Percentiles rank a stretch among this genome's conserved stretches.
Evolutionary conservation across 2,113 vertebrate species (phyloP).

Genomic region (Dendrocopos noguchii): DNA sequence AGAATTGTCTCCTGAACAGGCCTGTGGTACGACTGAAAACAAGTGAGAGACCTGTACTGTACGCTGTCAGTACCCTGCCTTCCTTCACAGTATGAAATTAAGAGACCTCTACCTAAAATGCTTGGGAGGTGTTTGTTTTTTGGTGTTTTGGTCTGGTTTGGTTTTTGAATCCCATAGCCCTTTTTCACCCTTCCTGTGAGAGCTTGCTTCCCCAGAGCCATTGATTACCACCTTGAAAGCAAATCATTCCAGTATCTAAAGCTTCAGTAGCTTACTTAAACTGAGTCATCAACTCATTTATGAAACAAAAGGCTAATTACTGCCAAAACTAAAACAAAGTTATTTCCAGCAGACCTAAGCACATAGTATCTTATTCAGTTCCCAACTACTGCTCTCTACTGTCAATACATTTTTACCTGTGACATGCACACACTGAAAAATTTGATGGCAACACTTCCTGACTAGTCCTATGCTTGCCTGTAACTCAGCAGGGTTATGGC

Average conservation of each 20-base stretch:
- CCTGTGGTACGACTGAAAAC: background rate
- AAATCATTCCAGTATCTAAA: background rate
- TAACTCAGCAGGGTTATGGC: background rate
- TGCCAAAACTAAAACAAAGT: background rate
- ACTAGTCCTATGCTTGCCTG: background rate
- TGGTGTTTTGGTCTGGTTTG: too few relatives aligned
- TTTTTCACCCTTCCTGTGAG: background rate
- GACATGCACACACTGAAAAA: background rate
- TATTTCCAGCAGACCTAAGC: background rate
- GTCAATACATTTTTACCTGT: background rate
- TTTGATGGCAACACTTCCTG: background rate
- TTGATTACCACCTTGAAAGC: background rate
- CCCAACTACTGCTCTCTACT: background rate
- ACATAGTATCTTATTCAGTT: background rate
- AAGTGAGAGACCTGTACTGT: background rate
- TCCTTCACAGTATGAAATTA: background rate
- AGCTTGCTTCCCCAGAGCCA: background rate
- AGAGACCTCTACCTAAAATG: background rate
- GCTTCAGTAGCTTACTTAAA: background rate
- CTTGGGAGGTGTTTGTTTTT: too few relatives aligned
- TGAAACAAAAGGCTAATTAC: background rate
- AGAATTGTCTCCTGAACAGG: background rate
- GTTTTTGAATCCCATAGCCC: background rate
- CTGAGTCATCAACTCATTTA: background rate
- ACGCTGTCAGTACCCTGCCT: background rate